phyloP scores from a whole-genome alignment of 2,113 vertebrate species.

The Pluvianellus socialis region DNA sequence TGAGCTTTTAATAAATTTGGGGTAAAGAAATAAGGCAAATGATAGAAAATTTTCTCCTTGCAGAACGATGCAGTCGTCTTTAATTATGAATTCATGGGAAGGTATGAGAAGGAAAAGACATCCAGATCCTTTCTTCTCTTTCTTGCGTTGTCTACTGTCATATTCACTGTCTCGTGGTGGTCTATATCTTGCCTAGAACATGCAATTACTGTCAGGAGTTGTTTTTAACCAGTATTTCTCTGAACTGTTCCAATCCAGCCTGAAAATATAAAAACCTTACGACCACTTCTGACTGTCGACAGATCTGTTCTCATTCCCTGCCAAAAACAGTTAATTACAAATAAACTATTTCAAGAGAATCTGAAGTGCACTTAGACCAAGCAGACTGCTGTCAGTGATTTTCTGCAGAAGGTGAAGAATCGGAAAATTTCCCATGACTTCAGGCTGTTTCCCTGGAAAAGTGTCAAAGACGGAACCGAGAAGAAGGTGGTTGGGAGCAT shows the following conservation, averaged over 20 bases:
- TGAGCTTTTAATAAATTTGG: neutral
- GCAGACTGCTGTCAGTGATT: neutral
- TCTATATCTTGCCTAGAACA: neutral
- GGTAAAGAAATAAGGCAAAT: neutral
- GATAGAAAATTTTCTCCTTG: neutral
- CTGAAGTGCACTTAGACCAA: neutral
- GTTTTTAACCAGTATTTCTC: neutral
- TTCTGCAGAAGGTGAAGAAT: conserved; percentile 4
- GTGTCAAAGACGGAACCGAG: neutral
- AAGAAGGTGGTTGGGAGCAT: neutral
- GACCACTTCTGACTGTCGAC: neutral
- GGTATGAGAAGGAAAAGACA: neutral
- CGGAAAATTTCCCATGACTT: neutral
- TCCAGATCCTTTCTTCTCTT: neutral
- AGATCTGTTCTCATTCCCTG: conserved; percentile 7
- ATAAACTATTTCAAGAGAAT: neutral
- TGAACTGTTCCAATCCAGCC: neutral
- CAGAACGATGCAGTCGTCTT: neutral
- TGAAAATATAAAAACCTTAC: neutral
- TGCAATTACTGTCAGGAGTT: neutral
- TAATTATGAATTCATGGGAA: neutral
- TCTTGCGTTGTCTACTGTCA: neutral
- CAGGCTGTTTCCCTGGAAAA: conserved; percentile 37
- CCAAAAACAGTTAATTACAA: neutral
- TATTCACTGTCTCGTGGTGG: neutral